phyloP scores from a whole-genome alignment of 2,113 vertebrate genomes.

The Cettia cetti region DNA sequence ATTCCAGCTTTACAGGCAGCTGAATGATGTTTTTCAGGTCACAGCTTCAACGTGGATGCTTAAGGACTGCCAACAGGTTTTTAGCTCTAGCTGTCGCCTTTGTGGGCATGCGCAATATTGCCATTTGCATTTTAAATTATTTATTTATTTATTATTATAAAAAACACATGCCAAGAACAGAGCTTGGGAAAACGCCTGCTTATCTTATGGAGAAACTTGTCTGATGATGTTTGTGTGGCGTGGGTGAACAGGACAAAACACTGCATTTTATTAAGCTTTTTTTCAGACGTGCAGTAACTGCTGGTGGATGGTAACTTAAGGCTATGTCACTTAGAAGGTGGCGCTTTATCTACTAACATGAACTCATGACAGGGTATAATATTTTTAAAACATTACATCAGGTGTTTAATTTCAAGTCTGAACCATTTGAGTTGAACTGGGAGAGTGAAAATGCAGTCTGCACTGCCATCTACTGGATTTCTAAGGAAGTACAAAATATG shows the following conservation, averaged over 20 bases:
- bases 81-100: neutral
- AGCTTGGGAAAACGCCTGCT: neutral
- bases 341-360: neutral
- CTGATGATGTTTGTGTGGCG: neutral
- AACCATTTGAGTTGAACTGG: neutral
- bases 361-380: neutral
- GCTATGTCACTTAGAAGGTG: neutral
- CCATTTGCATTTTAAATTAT: neutral
- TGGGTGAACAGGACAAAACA: neutral
- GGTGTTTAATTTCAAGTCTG: neutral
- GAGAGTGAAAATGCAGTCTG: conserved; percentile 24
- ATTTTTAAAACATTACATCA: conserved; percentile 39
- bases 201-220: neutral
- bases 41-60: rapidly evolving
- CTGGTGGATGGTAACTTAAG: neutral
- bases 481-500: neutral
- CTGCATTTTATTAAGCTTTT: neutral
- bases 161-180: neutral
- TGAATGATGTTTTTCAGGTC: neutral
- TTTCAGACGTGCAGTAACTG: neutral
- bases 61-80: neutral
- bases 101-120: neutral
- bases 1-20: neutral
- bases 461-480: conserved; percentile 74
- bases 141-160: neutral